Evolutionary conservation across 2,113 vertebrate species (phyloP).

Genomic region (Phoxinus phoxinus): DNA sequence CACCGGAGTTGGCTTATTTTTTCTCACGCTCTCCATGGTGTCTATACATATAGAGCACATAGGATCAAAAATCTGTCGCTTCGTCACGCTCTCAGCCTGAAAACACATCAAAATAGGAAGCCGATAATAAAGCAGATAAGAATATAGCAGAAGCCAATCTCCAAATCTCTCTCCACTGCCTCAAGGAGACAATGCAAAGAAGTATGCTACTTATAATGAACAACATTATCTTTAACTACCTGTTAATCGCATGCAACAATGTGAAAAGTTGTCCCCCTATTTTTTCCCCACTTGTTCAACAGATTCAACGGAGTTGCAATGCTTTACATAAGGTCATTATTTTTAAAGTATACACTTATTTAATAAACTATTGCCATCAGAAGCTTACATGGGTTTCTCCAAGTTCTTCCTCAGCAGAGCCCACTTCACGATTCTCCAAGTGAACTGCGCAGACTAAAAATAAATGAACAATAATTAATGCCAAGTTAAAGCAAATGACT

Average conservation of each 20-base stretch:
- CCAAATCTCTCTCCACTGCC: background rate
- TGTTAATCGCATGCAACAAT: too few relatives aligned
- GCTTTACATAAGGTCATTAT: background rate
- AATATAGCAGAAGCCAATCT: background rate
- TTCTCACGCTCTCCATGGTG: slow-evolving; percentile 26
- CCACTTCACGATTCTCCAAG: slow-evolving; percentile 19
- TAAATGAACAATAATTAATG: background rate
- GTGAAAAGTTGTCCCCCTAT: too few relatives aligned
- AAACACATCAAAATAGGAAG: background rate
- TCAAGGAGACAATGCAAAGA: background rate
- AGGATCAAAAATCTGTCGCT: background rate
- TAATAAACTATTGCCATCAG: background rate
- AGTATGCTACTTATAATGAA: too few relatives aligned
- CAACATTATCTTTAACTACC: too few relatives aligned
- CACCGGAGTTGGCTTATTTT: fast-evolving
- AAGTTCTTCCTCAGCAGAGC: slow-evolving; percentile 25
- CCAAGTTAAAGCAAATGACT: background rate
- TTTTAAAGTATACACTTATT: background rate
- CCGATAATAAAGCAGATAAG: too few relatives aligned
- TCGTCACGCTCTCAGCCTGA: background rate
- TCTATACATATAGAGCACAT: background rate
- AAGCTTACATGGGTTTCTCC: slow-evolving; percentile 5
- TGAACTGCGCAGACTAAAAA: slow-evolving; percentile 35
- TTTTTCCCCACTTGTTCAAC: background rate
- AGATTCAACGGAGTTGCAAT: background rate